Evolutionary conservation across 1,140 invertebrate species (phyloP), one percentile per base, ranked within the genome.

Genomic region (Cataglyphis hispanica): DNA sequence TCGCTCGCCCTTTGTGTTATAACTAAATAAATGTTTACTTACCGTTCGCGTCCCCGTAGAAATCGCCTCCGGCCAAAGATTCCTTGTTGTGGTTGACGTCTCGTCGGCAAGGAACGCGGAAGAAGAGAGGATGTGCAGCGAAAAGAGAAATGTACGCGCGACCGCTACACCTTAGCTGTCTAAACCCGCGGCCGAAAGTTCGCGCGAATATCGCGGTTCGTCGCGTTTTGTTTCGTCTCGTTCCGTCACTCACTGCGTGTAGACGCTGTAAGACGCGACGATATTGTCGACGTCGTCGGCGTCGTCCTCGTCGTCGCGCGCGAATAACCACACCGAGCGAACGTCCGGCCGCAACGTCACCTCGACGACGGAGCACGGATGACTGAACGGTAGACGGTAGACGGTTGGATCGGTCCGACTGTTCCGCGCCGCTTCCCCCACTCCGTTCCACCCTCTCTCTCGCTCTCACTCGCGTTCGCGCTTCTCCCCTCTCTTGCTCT

Each of bases 311-410:
- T 3, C 31, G 56, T 37, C 61, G 72, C 63, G 72, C 89, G 80
- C 85, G 74, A 80, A 76, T 87, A 63, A 86, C 81, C 64, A 80
- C 40, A 85, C 66, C 88, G 88, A 86, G 63, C 87, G 69, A 84
- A 61, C 85, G 40, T 60, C 61, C 37, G 85, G 76, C 69, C 84
- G 50, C 89, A 69, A 84, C 64, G 78, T 88, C 84, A 90, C 87
- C 76, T 63, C 84, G 22, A 90, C 89, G 84, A 86, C 89, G 89
- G 74, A 90, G 61, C 88, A 90, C 89, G 89, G 84, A 85, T 90
- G 89, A 90, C 89, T 90, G 89, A 90, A 86, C 86, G 88, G 60
- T 56, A 60, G n/a, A n/a, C n/a, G n/a, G 31, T 31, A 31, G 66
- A 83, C 78, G 66, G 64, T 81, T 22, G 78, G 63, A n/a, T 40